Evolutionary conservation across 1,140 invertebrate genomes (phyloP).

Genomic region (Thaumatotibia leucotreta): DNA sequence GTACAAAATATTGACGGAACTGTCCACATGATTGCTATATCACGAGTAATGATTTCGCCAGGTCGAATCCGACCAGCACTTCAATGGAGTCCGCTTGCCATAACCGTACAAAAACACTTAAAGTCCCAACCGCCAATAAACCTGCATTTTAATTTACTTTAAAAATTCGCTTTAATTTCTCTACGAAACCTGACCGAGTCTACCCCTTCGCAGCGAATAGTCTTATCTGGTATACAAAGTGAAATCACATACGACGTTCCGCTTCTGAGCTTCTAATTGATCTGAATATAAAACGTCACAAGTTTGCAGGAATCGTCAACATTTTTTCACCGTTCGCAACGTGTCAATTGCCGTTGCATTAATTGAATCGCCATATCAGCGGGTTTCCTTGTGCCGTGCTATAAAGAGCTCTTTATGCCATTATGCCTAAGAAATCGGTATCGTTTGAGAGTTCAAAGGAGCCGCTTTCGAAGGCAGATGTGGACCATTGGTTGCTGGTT

Average conservation of each 20-base stretch:
- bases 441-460: constrained; percentile 63
- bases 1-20: background rate
- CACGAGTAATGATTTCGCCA: background rate
- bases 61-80: background rate
- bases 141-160: background rate
- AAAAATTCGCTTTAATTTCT: background rate
- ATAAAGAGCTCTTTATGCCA: constrained; percentile 69
- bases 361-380: constrained; percentile 74
- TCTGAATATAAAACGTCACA: background rate
- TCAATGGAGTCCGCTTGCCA: background rate
- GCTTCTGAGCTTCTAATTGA: background rate
- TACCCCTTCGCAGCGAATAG: background rate
- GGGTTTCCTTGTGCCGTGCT: constrained; percentile 51
- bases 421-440: constrained; percentile 73
- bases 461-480: constrained; percentile 41
- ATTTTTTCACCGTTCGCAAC: background rate
- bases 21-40: background rate
- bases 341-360: constrained; percentile 46
- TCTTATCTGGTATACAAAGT: background rate
- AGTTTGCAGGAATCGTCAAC: background rate
- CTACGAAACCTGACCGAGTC: background rate
- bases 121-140: background rate
- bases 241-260: background rate
- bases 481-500: too few relatives aligned
- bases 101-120: background rate